Evolutionary conservation across 37 sponge, comb jelly and placozoan species (phyloP).

Genomic region (Aphrocallistes beatrix): DNA sequence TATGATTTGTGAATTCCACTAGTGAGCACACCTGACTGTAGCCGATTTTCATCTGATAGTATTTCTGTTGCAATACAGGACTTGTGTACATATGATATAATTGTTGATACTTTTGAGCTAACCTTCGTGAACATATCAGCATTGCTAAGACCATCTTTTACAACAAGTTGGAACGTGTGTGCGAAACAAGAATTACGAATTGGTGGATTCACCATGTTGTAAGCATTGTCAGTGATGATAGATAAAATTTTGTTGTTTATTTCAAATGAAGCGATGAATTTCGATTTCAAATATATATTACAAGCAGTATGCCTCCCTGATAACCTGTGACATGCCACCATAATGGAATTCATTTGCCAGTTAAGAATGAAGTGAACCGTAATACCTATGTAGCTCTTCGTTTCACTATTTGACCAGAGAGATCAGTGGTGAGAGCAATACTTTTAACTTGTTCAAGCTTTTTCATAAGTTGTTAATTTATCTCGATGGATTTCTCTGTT

Average conservation of each 20-base stretch:
- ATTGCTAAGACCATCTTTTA: constrained; percentile 15
- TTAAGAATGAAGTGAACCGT: constrained; percentile 23
- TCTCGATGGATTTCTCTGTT: constrained; percentile 1
- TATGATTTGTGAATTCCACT: constrained; percentile 25
- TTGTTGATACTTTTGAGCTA: constrained; percentile 21
- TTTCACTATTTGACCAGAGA: constrained; percentile 29
- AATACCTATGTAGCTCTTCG: constrained; percentile 21
- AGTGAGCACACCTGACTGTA: constrained; percentile 19
- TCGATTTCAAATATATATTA: not conserved
- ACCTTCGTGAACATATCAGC: constrained; percentile 8
- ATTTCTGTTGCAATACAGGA: not conserved
- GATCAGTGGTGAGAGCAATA: constrained; percentile 21
- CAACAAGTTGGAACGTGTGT: constrained; percentile 20
- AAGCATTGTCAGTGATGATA: constrained; percentile 20
- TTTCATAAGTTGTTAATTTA: not conserved
- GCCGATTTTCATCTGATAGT: not conserved
- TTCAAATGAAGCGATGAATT: constrained; percentile 17
- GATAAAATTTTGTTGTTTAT: not conserved
- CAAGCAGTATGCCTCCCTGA: constrained; percentile 10
- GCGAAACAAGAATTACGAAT: constrained; percentile 23
- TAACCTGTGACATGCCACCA: constrained; percentile 20
- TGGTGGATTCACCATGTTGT: constrained; percentile 13
- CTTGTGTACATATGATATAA: constrained; percentile 25
- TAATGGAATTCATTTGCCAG: not conserved
- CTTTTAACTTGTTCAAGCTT: not conserved